A percentile compares a stretch with the other conserved stretches of the same genome.
Evolutionary conservation across 2,888 invertebrate genomes (phyloP).

Genomic region (Acholoe squamosa): DNA sequence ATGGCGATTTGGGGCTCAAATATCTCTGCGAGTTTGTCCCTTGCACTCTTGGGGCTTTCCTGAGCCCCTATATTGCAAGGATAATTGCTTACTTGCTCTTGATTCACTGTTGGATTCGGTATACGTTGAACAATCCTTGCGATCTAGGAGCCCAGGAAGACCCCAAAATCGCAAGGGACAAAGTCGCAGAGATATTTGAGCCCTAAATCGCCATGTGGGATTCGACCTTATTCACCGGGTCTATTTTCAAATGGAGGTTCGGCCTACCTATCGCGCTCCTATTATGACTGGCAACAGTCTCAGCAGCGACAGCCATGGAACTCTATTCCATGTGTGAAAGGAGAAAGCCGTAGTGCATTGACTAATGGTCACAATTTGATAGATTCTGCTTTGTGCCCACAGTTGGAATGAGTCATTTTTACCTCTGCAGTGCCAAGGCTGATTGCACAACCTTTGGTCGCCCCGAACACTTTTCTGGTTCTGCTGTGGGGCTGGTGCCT

Average conservation of each 20-base stretch:
- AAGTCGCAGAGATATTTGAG: too few relatives aligned
- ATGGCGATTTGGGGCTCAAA: too few relatives aligned
- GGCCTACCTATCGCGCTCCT: neutral
- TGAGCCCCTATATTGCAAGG: too few relatives aligned
- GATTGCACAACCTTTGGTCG: constrained; percentile 46
- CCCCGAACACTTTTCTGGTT: neutral
- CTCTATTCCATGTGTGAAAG: neutral
- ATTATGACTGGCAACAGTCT: neutral
- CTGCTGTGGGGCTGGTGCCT: neutral
- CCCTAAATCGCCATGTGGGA: too few relatives aligned
- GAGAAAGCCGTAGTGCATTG: neutral
- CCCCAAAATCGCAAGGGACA: too few relatives aligned
- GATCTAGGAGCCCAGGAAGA: too few relatives aligned
- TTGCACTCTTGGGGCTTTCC: too few relatives aligned
- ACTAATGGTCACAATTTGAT: constrained; percentile 48
- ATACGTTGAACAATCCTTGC: too few relatives aligned
- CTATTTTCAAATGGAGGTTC: neutral
- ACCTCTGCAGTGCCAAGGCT: neutral
- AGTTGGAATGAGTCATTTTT: constrained; percentile 33
- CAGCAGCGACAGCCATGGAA: neutral
- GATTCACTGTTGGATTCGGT: too few relatives aligned
- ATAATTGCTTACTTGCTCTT: too few relatives aligned
- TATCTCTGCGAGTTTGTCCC: too few relatives aligned
- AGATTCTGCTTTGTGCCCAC: constrained; percentile 26
- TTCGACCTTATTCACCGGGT: too few relatives aligned